Percentiles rank a stretch among this genome's conserved stretches.
Conservation (phyloP, 1,140 invertebrate species). For the Anastrepha obliqua region DNA sequence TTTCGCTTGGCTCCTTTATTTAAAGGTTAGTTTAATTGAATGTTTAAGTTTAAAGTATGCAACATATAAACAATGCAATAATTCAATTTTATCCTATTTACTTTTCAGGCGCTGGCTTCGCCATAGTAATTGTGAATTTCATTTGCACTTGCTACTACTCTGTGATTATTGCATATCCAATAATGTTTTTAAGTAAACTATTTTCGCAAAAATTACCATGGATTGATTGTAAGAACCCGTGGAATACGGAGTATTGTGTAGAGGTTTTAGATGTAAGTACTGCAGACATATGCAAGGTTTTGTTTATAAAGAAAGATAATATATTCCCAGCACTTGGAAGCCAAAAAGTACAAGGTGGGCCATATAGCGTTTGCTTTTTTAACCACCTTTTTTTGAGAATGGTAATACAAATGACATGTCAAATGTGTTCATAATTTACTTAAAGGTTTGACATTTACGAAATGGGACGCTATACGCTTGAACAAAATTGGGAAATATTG, state of each 20-base stretch:
- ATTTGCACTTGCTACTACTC: constrained; percentile 96
- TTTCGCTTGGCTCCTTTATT: constrained; percentile 86
- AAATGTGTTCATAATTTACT: too few relatives aligned
- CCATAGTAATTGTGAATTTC: constrained; percentile 88
- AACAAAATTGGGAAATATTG: too few relatives aligned
- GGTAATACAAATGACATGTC: too few relatives aligned
- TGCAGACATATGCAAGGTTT: neutral
- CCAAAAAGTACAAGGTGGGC: too few relatives aligned
- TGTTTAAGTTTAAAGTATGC: neutral
- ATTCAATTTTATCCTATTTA: neutral
- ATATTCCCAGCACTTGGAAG: too few relatives aligned
- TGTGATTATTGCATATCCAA: constrained; percentile 92
- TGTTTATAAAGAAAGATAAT: too few relatives aligned
- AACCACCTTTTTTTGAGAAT: too few relatives aligned
- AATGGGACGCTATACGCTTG: too few relatives aligned
- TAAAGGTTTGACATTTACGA: too few relatives aligned
- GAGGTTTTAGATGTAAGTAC: constrained; percentile 68
- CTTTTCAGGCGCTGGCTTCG: constrained; percentile 85
- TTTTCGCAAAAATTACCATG: constrained; percentile 85
- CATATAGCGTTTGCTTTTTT: too few relatives aligned
- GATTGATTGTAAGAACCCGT: constrained; percentile 89
- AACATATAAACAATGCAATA: neutral
- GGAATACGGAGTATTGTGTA: constrained; percentile 88
- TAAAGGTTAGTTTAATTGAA: constrained; percentile 82
- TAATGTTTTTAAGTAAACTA: constrained; percentile 88